Base-by-base conservation (phyloP, 2,113 vertebrate genomes). In the Etheostoma cragini region DNA sequence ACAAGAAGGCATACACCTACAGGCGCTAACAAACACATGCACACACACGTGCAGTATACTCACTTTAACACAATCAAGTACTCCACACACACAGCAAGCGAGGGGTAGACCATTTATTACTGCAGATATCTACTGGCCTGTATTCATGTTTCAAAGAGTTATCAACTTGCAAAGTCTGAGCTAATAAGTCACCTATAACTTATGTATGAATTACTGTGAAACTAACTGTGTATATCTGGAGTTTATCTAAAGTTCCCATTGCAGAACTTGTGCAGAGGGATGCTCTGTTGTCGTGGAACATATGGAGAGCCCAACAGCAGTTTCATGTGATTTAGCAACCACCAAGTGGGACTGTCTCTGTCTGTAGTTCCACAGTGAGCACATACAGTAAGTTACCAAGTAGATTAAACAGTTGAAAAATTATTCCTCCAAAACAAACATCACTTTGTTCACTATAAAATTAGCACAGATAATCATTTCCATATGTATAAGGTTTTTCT, bases 71-170 rank as follows among this genome's bases (percentile, higher is more conserved):
- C 78, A 76, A 69, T 50, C 26, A 67, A 49, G 16, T 24, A 75
- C 26, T 30, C 46, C 17, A 26, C 8, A 7, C 53, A 56, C 35
- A 56, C 68, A 76, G 47, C 74, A 83, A 81, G 45, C 22, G 68
- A 77, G 66, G 56, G 64, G 15, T 73, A 67, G 58, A 81, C 22
- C 63, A 79, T 30, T 22, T n/a, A n/a, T 77, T 16, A 79, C 11
- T 68, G 2, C 54, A 58, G 65, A 52, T 46, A 74, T 61, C 47
- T 58, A 62, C 13, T 64, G 67, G 65, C 46, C 38, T 80, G 33
- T 45, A 54, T 65, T 77, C 60, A 82, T 68, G 69, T 73, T 80
- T 72, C 46, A 81, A 26, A 65, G 24, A 68, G 65, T 52, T 69
- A 72, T 82, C 5, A 63, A 56, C 69, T 70, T 75, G 30, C 69